Evolutionary conservation across 1,140 invertebrate genomes (phyloP), one percentile per base, ranked within the genome.

Genomic region (Drosophila pseudoananassae): DNA sequence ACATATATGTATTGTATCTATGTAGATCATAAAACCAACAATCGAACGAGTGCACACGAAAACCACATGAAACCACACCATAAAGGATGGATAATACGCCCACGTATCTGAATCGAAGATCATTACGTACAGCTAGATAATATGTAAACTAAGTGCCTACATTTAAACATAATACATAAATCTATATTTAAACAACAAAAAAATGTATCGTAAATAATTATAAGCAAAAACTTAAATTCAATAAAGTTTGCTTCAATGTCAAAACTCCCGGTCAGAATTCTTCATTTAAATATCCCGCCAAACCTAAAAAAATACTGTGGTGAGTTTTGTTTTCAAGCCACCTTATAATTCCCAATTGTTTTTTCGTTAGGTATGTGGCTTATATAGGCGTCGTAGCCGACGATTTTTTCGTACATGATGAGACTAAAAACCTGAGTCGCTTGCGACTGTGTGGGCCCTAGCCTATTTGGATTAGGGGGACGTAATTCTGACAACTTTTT

Each of bases 81-180:
- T 43, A 17, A 2, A 15, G 4, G 14, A 17, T 15, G 40, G 40
- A 43, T 43, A 43, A 57, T 58, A 66, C 20, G 23, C 59, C 51
- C 29, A 60, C 33, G 80, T 33, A 83, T 76, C 65, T 27, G 66
- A 68, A 84, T 49, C 71, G 70, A 84, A 84, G 58, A 70, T 90
- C 64, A 76, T 76, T 76, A 89, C 78, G 76, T 87, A 88, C 72
- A 87, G 83, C 76, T 88, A 89, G 76, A 78, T 85, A 63, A 76
- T 83, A 90, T 88, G 72, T 88, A 66, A 85, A 76, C 77, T 88
- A 88, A 88, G 85, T 88, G 83, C 85, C 83, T 88, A 84, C 75
- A 51, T 66, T 63, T 85, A 70, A 36, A 73, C 46, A 36, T 50
- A 60, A 70, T 49, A 52, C n/a, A 53, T 33, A 73, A 40, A 63